phyloP scores from a whole-genome alignment of 2,888 invertebrate genomes.

The Phortica okadai region DNA sequence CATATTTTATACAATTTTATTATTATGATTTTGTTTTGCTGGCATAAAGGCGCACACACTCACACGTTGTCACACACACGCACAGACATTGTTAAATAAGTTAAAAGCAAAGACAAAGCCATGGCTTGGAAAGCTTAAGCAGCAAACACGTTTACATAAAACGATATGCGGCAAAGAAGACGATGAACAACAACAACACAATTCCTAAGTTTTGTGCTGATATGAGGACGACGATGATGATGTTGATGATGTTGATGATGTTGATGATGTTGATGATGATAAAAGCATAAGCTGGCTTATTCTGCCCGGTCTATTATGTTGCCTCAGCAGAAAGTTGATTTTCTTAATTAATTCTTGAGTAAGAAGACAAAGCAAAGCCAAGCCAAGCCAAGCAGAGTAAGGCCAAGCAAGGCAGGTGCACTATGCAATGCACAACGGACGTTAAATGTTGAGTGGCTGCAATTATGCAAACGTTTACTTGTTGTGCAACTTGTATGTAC shows the following conservation, averaged over 20 bases:
- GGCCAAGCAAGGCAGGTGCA: constrained; percentile 4
- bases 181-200: background rate
- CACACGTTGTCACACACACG: background rate
- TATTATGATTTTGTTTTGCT: constrained; percentile 53
- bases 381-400: background rate
- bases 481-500: constrained; percentile 16
- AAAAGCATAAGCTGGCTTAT: constrained; percentile 27
- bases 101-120: constrained; percentile 23
- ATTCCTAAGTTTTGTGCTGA: background rate
- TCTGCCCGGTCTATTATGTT: background rate
- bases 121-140: constrained; percentile 30
- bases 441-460: constrained; percentile 27
- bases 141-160: constrained; percentile 35
- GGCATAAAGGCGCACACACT: background rate
- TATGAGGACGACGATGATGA: constrained; percentile 33
- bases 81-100: background rate
- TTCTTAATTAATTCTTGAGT: constrained; percentile 60
- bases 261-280: constrained; percentile 37
- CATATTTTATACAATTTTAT: constrained; percentile 63
- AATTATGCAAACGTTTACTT: constrained; percentile 33
- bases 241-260: constrained; percentile 34
- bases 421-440: constrained; percentile 16
- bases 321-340: constrained; percentile 44
- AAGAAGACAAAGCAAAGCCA: background rate
- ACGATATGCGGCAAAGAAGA: background rate